phyloP scores from a whole-genome alignment of 2,888 invertebrate genomes.

The Heliconius hortense region DNA sequence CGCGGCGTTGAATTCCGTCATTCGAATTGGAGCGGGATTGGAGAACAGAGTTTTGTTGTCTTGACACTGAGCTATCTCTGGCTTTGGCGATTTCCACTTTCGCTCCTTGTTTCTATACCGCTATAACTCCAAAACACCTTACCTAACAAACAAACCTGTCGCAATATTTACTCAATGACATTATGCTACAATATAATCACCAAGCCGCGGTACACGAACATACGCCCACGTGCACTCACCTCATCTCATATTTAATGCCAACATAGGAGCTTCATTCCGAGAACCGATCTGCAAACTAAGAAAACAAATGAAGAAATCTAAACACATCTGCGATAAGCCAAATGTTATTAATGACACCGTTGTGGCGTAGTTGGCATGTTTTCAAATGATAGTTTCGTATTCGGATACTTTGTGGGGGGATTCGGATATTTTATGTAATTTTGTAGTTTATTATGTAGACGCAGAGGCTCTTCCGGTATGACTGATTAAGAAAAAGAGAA shows the following conservation, averaged over 20 bases:
- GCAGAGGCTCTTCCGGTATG: not conserved
- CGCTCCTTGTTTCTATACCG: not conserved
- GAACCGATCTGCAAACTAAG: slow-evolving; percentile 21
- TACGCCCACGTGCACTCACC: slow-evolving; percentile 13
- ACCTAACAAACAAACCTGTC: not conserved
- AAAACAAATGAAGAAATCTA: slow-evolving; percentile 24
- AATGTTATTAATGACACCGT: slow-evolving; percentile 5
- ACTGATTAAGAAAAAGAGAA: not conserved
- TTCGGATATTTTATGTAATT: not conserved
- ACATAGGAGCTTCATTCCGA: slow-evolving; percentile 12
- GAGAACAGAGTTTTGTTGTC: too few species aligned
- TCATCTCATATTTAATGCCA: slow-evolving; percentile 18
- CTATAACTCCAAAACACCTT: not conserved
- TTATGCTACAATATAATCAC: not conserved
- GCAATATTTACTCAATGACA: not conserved
- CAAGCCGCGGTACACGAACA: not conserved
- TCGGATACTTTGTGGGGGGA: not conserved
- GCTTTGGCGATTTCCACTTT: not conserved
- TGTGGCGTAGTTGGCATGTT: not conserved
- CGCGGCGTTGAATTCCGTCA: too few species aligned
- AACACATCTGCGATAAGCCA: slow-evolving; percentile 17
- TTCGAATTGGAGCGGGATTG: too few species aligned
- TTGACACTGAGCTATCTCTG: too few species aligned
- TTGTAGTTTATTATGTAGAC: not conserved
- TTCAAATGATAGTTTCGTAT: not conserved